A percentile compares a stretch with the other conserved stretches of the same genome.
phyloP scores from a whole-genome alignment of 2,888 invertebrate species.

The Phengaris alcon region DNA sequence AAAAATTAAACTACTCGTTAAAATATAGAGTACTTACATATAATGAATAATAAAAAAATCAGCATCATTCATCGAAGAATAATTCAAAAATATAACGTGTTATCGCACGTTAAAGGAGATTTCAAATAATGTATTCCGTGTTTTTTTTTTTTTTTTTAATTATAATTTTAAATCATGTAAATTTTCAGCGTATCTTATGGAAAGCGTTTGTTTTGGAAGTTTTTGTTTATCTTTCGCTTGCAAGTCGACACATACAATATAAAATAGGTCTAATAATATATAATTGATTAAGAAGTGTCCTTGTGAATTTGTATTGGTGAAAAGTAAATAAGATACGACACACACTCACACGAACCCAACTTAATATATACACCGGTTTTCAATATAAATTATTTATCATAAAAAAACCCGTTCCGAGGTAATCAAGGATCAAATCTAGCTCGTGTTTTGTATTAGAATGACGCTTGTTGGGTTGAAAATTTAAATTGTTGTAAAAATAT shows the following conservation, averaged over 20 bases:
- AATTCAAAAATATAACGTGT: background rate
- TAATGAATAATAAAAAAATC: background rate
- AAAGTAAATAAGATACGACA: slow-evolving; percentile 25
- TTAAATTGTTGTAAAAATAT: background rate
- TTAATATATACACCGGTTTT: slow-evolving; percentile 4
- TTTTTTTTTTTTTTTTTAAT: background rate
- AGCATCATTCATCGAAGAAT: background rate
- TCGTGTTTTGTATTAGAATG: slow-evolving; percentile 13
- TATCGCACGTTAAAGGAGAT: background rate
- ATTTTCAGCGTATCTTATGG: background rate
- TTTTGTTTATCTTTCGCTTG: slow-evolving; percentile 9
- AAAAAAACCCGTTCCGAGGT: slow-evolving; percentile 4
- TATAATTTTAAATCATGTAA: background rate
- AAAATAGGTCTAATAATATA: slow-evolving; percentile 33
- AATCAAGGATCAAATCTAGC: slow-evolving; percentile 18
- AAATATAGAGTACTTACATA: background rate
- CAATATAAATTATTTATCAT: slow-evolving; percentile 13
- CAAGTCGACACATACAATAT: slow-evolving; percentile 2
- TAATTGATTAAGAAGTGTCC: background rate
- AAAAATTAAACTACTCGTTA: background rate
- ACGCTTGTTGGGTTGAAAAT: background rate
- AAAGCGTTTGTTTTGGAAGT: background rate
- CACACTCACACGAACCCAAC: background rate
- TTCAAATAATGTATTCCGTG: background rate
- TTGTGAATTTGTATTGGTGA: slow-evolving; percentile 17